A percentile compares a stretch with the other conserved stretches of the same genome.
Evolutionary conservation across 1,140 invertebrate genomes (phyloP).

Genomic region (Hylaeus anthracinus): DNA sequence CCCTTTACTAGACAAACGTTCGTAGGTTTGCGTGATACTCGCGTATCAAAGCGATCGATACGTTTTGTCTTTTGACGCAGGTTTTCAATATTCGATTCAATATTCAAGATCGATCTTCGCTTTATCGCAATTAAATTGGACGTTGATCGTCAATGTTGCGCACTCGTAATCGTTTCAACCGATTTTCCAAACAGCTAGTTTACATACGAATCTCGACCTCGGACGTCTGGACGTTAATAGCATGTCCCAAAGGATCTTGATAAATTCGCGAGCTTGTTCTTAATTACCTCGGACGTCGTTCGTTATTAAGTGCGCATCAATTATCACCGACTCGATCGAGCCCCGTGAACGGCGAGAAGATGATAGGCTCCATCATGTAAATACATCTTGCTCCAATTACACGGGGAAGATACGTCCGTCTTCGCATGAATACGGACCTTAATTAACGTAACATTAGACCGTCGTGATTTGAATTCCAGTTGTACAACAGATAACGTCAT

Average conservation of each 20-base stretch:
- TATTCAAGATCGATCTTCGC: conserved; percentile 13
- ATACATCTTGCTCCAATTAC: conserved; percentile 55
- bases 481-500: conserved; percentile 30
- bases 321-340: conserved; percentile 66
- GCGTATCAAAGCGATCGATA: too few species aligned
- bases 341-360: conserved; percentile 62
- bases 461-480: conserved; percentile 34
- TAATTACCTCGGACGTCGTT: conserved; percentile 67
- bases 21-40: too few species aligned
- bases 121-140: conserved; percentile 3
- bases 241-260: conserved; percentile 54
- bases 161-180: conserved; percentile 41
- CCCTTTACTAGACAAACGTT: too few species aligned
- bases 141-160: conserved; percentile 18
- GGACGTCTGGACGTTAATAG: conserved; percentile 58
- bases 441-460: conserved; percentile 42
- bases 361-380: conserved; percentile 65
- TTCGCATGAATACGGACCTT: conserved; percentile 16
- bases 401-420: conserved; percentile 27
- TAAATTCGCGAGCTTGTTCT: conserved; percentile 71
- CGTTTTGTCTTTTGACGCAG: too few species aligned
- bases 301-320: conserved; percentile 72
- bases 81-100: too few species aligned
- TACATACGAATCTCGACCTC: neutral
- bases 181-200: conserved; percentile 11